Base-by-base conservation (phyloP, 2,113 vertebrate genomes). In the Cyphomyrus discorhynchus region DNA sequence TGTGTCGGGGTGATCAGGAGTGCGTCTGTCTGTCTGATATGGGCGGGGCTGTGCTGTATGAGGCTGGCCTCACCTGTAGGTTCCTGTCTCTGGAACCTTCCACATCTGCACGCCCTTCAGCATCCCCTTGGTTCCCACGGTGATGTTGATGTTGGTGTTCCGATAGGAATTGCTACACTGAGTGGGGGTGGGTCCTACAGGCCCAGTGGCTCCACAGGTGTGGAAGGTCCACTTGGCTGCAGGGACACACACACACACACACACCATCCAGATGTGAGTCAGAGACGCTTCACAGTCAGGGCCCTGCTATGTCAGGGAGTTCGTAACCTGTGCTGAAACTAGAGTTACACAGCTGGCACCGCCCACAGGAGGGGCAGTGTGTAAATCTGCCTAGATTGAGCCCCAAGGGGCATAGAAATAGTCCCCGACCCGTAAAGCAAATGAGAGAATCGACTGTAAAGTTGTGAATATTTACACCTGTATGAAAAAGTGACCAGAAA, bases 111-210 rank as follows among this genome's bases (percentile, higher is more conserved):
- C 93, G 86, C 98, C 98, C 91, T 96, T 97, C 92, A 98, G 95
- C 88, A 95, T 94, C 35, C 97, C 97, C 86, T 96, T 95, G 50
- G 96, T 97, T 83, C 95, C 97, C 3, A 99, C 97, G 8, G 95
- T 93, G 94, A 99, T 97, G 15, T 97, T 97, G 93, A 99, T 94
- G 92, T 98, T 98, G 93, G 94, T 96, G 91, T 95, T 97, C 91
- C 96, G 96, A 93, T 99, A 99, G 92, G 97, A 96, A 47, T 97
- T 96, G n/a, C 96, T 97, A 95, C 98, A 99, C 92, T 99, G 98
- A 88, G 95, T 96, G 90, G 98, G 97, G 2, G 97, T 98, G 31
- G 98, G 98, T 45, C 98, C 98, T 0, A 97, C 96, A 19, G 97
- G 96, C 27, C 98, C 98, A 0, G 94, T 97, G 70, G 98, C 98